A percentile compares a stretch with the other conserved stretches of the same genome.
These are phyloP conservation scores for Ctenomys sociabilis DNA, from an alignment of 2,113 vertebrate genomes.

Conservation along the genomic window DNA sequence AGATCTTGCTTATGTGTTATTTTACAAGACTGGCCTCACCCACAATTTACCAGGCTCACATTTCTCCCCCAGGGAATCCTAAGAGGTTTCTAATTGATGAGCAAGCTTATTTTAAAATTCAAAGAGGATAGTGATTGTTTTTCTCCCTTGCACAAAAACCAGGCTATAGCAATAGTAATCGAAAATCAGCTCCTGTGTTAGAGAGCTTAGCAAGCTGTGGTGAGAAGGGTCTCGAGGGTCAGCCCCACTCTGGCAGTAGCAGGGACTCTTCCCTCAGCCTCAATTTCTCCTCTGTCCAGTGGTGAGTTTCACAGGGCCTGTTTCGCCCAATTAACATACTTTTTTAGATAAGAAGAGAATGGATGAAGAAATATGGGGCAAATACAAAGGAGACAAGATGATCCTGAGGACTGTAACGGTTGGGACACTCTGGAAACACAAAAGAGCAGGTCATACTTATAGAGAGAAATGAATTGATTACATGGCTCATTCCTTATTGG, in stretches of 20 bases:
- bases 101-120: slow-evolving; percentile 71
- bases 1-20: slow-evolving; percentile 59
- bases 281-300: neutral
- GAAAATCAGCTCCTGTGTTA: neutral
- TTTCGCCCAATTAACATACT: neutral
- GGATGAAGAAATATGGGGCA: neutral
- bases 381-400: neutral
- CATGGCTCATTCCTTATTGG: neutral
- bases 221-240: neutral
- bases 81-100: slow-evolving; percentile 71
- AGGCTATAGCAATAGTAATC: slow-evolving; percentile 34
- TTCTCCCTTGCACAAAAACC: slow-evolving; percentile 32
- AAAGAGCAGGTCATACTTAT: neutral
- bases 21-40: slow-evolving; percentile 57
- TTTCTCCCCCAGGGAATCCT: slow-evolving; percentile 65
- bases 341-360: neutral
- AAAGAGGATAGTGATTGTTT: slow-evolving; percentile 63
- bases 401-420: neutral
- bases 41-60: slow-evolving; percentile 61
- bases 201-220: neutral
- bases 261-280: neutral
- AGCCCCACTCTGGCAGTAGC: neutral
- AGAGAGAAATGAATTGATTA: neutral
- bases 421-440: neutral
- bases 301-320: neutral